Evolutionary conservation across 2,888 invertebrate genomes (phyloP).

Genomic region (Griposia aprilina): DNA sequence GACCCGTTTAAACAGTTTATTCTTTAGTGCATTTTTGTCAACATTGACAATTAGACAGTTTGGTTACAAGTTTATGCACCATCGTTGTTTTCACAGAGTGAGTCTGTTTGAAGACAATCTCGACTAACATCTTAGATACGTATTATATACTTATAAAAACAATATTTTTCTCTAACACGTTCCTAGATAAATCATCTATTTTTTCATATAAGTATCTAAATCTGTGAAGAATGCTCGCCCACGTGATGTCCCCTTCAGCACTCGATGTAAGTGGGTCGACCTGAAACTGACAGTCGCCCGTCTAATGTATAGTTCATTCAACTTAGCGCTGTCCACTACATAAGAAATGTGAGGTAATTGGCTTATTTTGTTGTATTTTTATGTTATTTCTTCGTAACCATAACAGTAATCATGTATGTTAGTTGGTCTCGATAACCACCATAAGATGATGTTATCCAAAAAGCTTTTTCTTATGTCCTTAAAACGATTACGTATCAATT

Average conservation of each 20-base stretch:
- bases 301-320: slow-evolving; percentile 51
- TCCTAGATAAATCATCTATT: background rate
- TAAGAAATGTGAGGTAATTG: slow-evolving; percentile 22
- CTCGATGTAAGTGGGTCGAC: slow-evolving; percentile 58
- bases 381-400: background rate
- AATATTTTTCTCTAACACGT: background rate
- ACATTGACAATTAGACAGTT: background rate
- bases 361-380: slow-evolving; percentile 16
- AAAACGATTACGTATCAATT: background rate
- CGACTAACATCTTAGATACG: background rate
- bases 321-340: slow-evolving; percentile 30
- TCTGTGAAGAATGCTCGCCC: slow-evolving; percentile 32
- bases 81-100: background rate
- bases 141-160: background rate
- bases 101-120: background rate
- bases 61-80: background rate
- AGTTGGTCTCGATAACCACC: background rate
- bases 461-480: background rate
- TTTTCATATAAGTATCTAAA: slow-evolving; percentile 23
- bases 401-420: background rate
- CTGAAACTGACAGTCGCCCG: slow-evolving; percentile 51
- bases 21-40: no score
- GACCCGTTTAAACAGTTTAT: background rate
- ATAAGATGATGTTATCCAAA: background rate
- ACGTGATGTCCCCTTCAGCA: slow-evolving; percentile 49